Evolutionary conservation across 2,888 invertebrate genomes (phyloP).

Genomic region (Hydriomena furcata): DNA sequence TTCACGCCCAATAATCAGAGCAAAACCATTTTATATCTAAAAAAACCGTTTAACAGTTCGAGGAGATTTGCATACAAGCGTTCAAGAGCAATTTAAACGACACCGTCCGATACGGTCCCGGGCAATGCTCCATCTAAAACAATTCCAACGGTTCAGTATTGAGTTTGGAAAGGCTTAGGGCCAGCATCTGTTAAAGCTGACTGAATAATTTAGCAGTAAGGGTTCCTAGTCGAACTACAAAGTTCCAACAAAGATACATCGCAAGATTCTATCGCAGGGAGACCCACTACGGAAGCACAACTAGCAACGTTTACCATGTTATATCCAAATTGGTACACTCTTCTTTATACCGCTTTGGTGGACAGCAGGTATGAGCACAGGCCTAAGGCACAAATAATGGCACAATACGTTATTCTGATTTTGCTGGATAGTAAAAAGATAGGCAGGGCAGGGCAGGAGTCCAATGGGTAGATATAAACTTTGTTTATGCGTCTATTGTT

Average conservation of each 20-base stretch:
- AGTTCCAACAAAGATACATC: too few species aligned
- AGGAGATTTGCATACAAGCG: slow-evolving; percentile 68
- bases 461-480: slow-evolving; percentile 5
- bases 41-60: slow-evolving; percentile 63
- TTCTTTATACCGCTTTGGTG: not conserved
- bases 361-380: not conserved
- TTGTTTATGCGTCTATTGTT: slow-evolving; percentile 24
- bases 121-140: slow-evolving; percentile 26
- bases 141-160: slow-evolving; percentile 30
- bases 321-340: too few species aligned
- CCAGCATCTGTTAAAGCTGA: slow-evolving; percentile 3
- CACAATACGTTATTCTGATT: slow-evolving; percentile 23
- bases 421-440: slow-evolving; percentile 23
- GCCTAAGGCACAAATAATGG: slow-evolving; percentile 22
- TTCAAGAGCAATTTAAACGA: slow-evolving; percentile 37
- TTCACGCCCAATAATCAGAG: slow-evolving; percentile 74
- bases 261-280: too few species aligned
- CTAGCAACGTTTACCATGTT: too few species aligned
- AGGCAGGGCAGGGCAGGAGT: slow-evolving; percentile 11
- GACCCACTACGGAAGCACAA: not conserved
- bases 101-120: slow-evolving; percentile 23
- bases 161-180: slow-evolving; percentile 11
- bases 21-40: slow-evolving; percentile 58
- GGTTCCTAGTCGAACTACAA: not conserved
- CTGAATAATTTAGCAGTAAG: not conserved